Base-by-base conservation (phyloP, 2,797 vertebrate genomes). In the Thalassophryne amazonica region DNA sequence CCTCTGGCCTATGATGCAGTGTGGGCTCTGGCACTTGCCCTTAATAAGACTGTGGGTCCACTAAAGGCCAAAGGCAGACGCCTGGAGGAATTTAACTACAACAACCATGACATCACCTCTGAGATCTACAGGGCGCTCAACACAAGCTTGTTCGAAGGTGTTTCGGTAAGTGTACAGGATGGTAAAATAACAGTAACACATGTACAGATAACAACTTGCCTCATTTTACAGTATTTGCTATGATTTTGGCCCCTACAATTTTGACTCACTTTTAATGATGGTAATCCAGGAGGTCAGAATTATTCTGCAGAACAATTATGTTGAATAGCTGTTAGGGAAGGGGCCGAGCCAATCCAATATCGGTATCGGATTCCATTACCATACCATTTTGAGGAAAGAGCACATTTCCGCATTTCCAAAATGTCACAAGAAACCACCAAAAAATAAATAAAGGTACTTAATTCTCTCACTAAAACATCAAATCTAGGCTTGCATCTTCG, bases 101-200 rank as follows among this genome's bases (percentile, higher is more conserved):
- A 96, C 89, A 97, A 96, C 86, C 93, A 93, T 31, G 94, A 93
- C 69, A 97, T 98, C 72, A 98, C 95, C 0, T 88, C 94, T 0
- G 95, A 98, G 78, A 97, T 98, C 80, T 98, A 98, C 86, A 76
- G 94, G 1, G 96, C 96, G 0, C 93, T 98, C 84, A 98, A 98
- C 87, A 97, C 95, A 2, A 98, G 95, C 0, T 95, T 94, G 45
- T 98, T 98, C 0, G 95, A 98, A 56, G 96, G 95, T 0, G 95
- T 98, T 55, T 98, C 96, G 25, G 96, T 97, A 73, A 84, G 73
- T 72, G n/a, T 4, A 4, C 15, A 28, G 5, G 16, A 22, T 3
- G n/a, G 22, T 12, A 28, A 8, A 25, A 24, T 7, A 5, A 24
- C 15, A 4, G 5, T 3, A 9, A 8, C 10, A 28, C 2, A 38